A percentile compares a stretch with the other conserved stretches of the same genome.
These are phyloP conservation scores for Harpalus rubripes DNA, from an alignment of 2,888 invertebrate species.

Conservation along the genomic window DNA sequence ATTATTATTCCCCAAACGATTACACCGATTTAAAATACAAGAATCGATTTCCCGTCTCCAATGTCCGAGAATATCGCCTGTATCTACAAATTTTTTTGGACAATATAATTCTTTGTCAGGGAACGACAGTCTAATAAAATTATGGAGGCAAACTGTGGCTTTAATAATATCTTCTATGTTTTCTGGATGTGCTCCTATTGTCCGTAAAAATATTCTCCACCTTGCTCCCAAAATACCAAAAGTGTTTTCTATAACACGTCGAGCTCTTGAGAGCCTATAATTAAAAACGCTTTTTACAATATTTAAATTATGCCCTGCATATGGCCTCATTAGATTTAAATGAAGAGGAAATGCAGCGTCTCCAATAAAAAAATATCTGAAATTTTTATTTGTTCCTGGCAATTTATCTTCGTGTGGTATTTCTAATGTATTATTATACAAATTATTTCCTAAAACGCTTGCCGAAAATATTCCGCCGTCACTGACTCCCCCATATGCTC, in stretches of 20 bases:
- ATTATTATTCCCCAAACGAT: neutral
- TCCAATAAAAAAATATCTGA: too few species aligned
- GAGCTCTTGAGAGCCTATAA: too few species aligned
- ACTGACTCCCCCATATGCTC: neutral
- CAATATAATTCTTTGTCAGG: neutral
- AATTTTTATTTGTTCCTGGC: too few species aligned
- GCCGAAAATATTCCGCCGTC: neutral
- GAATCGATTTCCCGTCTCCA: neutral
- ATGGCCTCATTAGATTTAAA: neutral
- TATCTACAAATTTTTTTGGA: constrained; percentile 1
- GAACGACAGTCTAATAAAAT: neutral
- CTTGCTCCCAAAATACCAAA: neutral
- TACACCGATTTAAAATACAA: neutral
- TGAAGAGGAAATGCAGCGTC: neutral
- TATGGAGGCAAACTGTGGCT: constrained; percentile 1
- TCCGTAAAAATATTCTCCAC: constrained; percentile 9
- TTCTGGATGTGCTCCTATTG: neutral
- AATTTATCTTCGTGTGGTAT: too few species aligned
- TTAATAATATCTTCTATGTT: neutral
- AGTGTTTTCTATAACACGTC: neutral
- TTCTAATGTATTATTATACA: too few species aligned
- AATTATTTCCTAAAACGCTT: too few species aligned
- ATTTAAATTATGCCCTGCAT: constrained; percentile 7
- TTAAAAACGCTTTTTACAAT: neutral
- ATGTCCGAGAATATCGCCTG: neutral